Evolutionary conservation across 2,113 vertebrate genomes (phyloP), one percentile per base, ranked within the genome.

Genomic region (Tretioscincus oriximinensis): DNA sequence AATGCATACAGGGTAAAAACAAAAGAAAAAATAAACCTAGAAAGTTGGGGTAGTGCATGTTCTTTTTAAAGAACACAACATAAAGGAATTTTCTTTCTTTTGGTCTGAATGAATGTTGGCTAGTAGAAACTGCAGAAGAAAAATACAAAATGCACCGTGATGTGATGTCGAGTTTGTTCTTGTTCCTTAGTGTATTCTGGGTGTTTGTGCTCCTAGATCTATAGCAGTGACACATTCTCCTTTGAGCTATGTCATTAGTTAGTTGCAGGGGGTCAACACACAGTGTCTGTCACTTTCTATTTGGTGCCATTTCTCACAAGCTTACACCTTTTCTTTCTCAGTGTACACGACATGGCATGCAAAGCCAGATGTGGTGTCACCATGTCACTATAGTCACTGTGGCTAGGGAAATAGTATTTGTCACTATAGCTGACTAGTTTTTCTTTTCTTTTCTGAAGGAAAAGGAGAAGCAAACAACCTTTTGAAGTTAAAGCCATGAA

Each of bases 191-290:
- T 12, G 67, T 81, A 3, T 81, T 45, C 78, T 22, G 69, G 29
- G 9, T 47, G 73, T 61, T 82, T 84, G 45, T 74, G 70, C n/a
- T 63, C 80, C 81, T 61, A 72, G 63, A 63, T 45, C 18, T 21
- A 8, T 76, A 81, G 28, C 8, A 51, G 64, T 16, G 6, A 8
- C 2, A 26, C 28, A 2, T 61, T 81, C 1, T 81, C 3, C 58
- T 84, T 74, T 31, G 82, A 87, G 45, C 69, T 76, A 0, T 26
- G 11, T 58, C 60, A 18, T 79, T 81, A 64, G 69, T 22, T 70
- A 70, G 45, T 77, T 75, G 58, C 35, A 63, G 65, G 86, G 45
- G 20, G 54, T 78, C 66, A 65, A 0, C 21, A 3, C 22, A 29
- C 76, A 47, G 14, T 80, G 2, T 69, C 29, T 78, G 21, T 86